Evolutionary conservation across 2,113 vertebrate genomes (phyloP).

Genomic region (Lasiurus cinereus): DNA sequence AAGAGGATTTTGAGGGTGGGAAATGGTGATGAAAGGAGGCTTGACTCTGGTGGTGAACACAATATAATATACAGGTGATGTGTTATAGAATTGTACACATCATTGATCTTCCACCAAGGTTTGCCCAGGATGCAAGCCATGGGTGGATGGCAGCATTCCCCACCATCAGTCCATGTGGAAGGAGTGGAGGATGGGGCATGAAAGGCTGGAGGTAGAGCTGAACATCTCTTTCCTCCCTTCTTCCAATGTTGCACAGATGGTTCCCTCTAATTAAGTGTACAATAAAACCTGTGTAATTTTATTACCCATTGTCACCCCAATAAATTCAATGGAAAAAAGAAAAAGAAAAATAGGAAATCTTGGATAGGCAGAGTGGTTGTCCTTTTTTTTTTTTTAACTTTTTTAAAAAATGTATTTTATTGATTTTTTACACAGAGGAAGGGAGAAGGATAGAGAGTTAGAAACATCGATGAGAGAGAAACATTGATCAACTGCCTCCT

Average conservation of each 20-base stretch:
- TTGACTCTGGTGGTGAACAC: neutral
- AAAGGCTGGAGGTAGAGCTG: neutral
- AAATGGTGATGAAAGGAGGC: neutral
- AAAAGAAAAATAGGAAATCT: constrained; percentile 18
- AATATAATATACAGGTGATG: neutral
- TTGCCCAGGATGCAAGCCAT: neutral
- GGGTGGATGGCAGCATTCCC: neutral
- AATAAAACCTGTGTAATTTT: neutral
- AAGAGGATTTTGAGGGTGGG: neutral
- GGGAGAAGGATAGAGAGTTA: too few species aligned
- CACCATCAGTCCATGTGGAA: accelerated
- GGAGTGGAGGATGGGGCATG: neutral
- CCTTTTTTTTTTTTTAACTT: neutral
- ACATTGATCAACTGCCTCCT: too few species aligned
- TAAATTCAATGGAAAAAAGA: neutral
- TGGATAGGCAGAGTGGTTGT: neutral
- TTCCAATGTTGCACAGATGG: too few species aligned
- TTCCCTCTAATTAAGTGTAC: neutral
- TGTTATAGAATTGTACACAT: neutral
- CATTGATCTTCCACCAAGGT: neutral
- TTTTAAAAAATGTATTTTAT: too few species aligned
- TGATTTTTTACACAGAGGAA: too few species aligned
- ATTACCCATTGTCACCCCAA: neutral
- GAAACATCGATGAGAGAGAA: too few species aligned
- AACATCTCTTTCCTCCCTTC: neutral